A percentile compares a stretch with the other conserved stretches of the same genome.
These are phyloP conservation scores for Paraplagusia blochii DNA, from an alignment of 2,113 vertebrate genomes.

Conservation along the genomic window DNA sequence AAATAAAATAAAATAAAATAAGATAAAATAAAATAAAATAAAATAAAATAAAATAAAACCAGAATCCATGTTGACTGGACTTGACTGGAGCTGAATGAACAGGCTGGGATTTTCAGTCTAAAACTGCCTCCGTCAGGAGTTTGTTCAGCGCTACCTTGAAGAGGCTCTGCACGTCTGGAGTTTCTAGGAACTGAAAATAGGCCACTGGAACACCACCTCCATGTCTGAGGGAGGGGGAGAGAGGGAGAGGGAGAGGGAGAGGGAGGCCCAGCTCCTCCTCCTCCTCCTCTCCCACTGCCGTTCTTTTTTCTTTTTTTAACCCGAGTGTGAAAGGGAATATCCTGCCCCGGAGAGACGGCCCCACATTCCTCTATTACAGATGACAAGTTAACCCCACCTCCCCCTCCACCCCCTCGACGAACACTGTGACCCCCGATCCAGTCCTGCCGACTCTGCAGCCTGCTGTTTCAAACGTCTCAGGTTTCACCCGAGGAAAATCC, in stretches of 20 bases:
- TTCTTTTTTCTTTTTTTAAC: conserved; percentile 21
- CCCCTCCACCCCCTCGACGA: background rate
- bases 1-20: no score
- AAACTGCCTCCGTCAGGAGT: conserved; percentile 9
- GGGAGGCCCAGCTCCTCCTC: conserved; percentile 41
- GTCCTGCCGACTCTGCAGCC: conserved; percentile 49
- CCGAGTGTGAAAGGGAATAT: conserved; percentile 63
- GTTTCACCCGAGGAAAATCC: conserved; percentile 60
- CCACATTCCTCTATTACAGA: conserved; percentile 68
- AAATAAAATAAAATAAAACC: no score
- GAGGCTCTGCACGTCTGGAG: conserved; percentile 12
- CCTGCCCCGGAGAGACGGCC: conserved; percentile 51
- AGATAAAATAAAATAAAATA: no score
- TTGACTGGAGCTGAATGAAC: conserved; percentile 14
- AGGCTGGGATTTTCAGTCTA: conserved; percentile 1
- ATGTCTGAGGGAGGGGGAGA: background rate
- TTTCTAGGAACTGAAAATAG: conserved; percentile 55
- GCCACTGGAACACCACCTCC: conserved; percentile 44
- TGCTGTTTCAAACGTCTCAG: conserved; percentile 54
- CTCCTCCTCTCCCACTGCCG: conserved; percentile 28
- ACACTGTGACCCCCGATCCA: conserved; percentile 20
- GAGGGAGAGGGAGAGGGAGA: background rate
- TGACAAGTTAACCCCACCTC: conserved; percentile 45
- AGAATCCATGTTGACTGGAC: conserved; percentile 21
- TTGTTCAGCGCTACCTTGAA: conserved; percentile 19